Percentiles rank a stretch among this genome's conserved stretches.
phyloP scores from a whole-genome alignment of 2,113 vertebrate genomes.

The Lepisosteus oculatus region DNA sequence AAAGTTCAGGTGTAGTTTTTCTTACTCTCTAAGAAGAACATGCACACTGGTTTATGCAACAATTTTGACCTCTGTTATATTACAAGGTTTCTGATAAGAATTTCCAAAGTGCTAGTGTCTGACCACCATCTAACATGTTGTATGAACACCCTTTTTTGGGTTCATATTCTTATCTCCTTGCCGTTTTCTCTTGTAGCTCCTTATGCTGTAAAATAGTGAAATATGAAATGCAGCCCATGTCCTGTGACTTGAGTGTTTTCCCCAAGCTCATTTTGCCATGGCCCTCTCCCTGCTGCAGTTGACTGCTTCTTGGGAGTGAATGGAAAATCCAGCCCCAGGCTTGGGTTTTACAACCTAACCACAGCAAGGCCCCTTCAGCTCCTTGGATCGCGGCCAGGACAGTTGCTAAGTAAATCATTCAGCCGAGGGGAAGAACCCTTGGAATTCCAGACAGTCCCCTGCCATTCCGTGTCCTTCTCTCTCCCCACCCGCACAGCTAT shows the following conservation, averaged over 20 bases:
- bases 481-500: constrained; percentile 18
- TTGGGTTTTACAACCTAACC: constrained; percentile 26
- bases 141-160: no score
- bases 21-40: no score
- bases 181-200: no score
- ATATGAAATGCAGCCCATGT: constrained; percentile 29
- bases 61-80: no score
- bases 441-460: constrained; percentile 58
- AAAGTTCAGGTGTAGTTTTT: no score
- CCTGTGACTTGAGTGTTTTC: constrained; percentile 66
- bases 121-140: no score
- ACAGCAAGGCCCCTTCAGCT: constrained; percentile 48
- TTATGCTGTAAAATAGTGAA: constrained; percentile 12
- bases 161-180: no score
- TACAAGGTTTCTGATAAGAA: no score
- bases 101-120: no score
- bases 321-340: constrained; percentile 47
- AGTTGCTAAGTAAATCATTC: constrained; percentile 69
- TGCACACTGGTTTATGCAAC: no score
- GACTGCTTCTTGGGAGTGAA: constrained; percentile 46
- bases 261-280: constrained; percentile 43
- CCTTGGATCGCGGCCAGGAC: constrained; percentile 57
- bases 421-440: constrained; percentile 49
- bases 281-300: constrained; percentile 39
- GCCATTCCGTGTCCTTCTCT: constrained; percentile 39